phyloP scores from a whole-genome alignment of 2,888 invertebrate genomes.

The Patella pellucida region DNA sequence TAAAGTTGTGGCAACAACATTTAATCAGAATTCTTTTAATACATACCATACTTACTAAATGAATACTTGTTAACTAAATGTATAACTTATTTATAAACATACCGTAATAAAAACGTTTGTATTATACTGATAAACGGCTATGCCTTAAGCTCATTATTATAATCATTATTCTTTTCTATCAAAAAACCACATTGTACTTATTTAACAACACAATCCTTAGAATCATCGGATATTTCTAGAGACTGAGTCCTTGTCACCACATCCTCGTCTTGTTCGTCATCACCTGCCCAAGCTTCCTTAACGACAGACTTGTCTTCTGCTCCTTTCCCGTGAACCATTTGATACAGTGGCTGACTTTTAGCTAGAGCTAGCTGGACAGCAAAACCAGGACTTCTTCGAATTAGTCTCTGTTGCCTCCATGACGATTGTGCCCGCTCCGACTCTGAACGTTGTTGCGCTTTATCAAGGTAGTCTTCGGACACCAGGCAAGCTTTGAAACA shows the following conservation, averaged over 20 bases:
- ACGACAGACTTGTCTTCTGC: neutral
- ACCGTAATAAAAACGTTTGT: no score
- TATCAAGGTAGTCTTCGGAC: constrained; percentile 41
- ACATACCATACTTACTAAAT: no score
- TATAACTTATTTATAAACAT: no score
- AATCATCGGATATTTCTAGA: neutral
- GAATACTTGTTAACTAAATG: no score
- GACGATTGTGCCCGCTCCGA: neutral
- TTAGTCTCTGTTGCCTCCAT: constrained; percentile 16
- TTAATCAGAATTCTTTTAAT: no score
- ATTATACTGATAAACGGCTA: no score
- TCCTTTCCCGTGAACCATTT: constrained; percentile 26
- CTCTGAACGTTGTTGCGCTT: neutral
- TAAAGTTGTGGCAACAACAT: no score
- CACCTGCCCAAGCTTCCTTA: constrained; percentile 8
- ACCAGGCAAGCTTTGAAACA: constrained; percentile 56
- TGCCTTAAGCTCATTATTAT: no score
- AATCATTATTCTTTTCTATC: no score
- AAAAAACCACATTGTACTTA: no score
- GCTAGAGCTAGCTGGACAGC: constrained; percentile 31
- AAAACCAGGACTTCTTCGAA: constrained; percentile 17
- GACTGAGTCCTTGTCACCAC: neutral
- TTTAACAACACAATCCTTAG: no score
- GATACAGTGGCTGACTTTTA: constrained; percentile 34
- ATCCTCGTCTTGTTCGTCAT: neutral